Percentiles rank a stretch among this genome's conserved stretches.
phyloP scores from a whole-genome alignment of 1,140 invertebrate genomes.

The Listronotus bonariensis region DNA sequence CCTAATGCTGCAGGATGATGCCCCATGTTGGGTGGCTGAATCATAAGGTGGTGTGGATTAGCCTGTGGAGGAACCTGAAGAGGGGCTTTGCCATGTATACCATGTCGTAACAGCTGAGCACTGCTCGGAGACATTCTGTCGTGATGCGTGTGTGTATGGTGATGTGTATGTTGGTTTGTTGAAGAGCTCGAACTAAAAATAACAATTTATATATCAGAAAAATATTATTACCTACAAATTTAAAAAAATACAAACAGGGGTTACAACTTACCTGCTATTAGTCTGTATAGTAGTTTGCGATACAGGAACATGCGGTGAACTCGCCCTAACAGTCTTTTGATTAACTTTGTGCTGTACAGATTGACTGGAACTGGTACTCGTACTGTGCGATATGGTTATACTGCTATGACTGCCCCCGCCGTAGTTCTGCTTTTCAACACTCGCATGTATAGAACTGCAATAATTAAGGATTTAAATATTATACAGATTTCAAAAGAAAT shows the following conservation, averaged over 20 bases:
- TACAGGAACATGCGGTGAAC: constrained; percentile 60
- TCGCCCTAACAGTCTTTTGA: constrained; percentile 56
- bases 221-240: background rate
- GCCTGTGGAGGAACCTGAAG: constrained; percentile 55
- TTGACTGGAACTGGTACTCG: constrained; percentile 65
- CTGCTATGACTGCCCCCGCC: constrained; percentile 62
- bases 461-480: background rate
- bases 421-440: constrained; percentile 63
- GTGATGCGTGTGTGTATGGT: constrained; percentile 61
- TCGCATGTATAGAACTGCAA: constrained; percentile 62
- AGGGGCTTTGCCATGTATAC: constrained; percentile 49
- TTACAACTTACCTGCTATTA: constrained; percentile 19
- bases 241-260: background rate
- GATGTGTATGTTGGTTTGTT: constrained; percentile 62
- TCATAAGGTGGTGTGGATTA: constrained; percentile 69
- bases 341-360: constrained; percentile 58
- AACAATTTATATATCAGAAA: background rate
- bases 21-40: constrained; percentile 63
- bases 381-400: constrained; percentile 68
- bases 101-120: constrained; percentile 44
- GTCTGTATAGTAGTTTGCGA: constrained; percentile 49
- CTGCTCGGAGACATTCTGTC: constrained; percentile 60
- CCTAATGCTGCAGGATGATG: constrained; percentile 55
- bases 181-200: background rate
- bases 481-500: too few species aligned